Evolutionary conservation across 2,797 vertebrate species (phyloP).

Genomic region (Oryzias sinensis): DNA sequence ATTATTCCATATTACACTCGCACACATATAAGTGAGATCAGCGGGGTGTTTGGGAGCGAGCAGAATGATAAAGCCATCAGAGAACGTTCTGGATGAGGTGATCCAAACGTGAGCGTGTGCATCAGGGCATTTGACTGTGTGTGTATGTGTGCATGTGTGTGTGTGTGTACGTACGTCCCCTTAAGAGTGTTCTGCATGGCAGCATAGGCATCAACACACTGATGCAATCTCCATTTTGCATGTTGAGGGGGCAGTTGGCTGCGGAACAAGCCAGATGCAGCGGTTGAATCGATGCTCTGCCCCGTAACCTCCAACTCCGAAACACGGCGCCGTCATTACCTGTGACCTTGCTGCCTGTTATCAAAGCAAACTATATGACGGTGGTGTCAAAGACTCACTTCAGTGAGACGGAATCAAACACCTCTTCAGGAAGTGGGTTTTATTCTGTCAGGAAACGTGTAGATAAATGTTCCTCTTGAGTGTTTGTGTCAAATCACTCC

Average conservation of each 20-base stretch:
- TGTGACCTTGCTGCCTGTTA: slow-evolving; percentile 39
- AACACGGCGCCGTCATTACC: slow-evolving; percentile 26
- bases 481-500: too few relatives aligned
- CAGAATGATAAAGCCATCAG: slow-evolving; percentile 77
- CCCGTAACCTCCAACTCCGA: slow-evolving; percentile 73
- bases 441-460: too few relatives aligned
- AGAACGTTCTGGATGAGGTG: slow-evolving; percentile 73
- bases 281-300: slow-evolving; percentile 88
- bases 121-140: slow-evolving; percentile 50
- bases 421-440: too few relatives aligned
- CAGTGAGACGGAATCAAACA: too few relatives aligned
- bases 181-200: slow-evolving; percentile 83
- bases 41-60: slow-evolving; percentile 52
- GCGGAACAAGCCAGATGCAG: slow-evolving; percentile 73
- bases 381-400: too few relatives aligned
- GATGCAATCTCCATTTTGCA: slow-evolving; percentile 79
- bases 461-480: too few relatives aligned
- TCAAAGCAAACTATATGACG: not conserved
- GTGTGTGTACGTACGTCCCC: slow-evolving; percentile 19
- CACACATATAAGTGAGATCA: slow-evolving; percentile 42
- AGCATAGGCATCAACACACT: slow-evolving; percentile 87
- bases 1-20: slow-evolving; percentile 73
- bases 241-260: slow-evolving; percentile 26
- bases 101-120: slow-evolving; percentile 59
- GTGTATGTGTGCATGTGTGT: slow-evolving; percentile 28